Base-by-base conservation (phyloP, 1,140 invertebrate species). In the Drosophila nigromelanica region DNA sequence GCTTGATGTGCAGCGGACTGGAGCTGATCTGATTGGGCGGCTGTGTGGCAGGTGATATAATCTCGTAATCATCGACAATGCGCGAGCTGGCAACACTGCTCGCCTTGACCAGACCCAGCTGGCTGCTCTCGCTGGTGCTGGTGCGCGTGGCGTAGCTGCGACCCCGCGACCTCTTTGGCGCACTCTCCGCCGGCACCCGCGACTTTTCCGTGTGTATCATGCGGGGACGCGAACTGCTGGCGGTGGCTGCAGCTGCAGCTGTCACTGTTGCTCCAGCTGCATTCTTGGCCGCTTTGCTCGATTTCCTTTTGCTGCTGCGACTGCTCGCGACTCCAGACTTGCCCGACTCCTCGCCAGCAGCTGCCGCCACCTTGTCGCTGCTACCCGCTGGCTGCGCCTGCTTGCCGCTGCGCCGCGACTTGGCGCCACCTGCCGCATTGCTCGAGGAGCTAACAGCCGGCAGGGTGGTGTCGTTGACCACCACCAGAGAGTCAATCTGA, bases 121-220 rank as follows among this genome's bases (percentile, higher is more conserved):
- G 64, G 56, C 91, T 92, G 0, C 91, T 92, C 45, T 94, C 93
- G 12, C 93, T 95, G 27, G 61, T 50, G 21, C 12, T 58, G 1
- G 69, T 58, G 63, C 94, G 76, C 2, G 78, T 90, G 0, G 90
- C 55, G 42, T 83, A 78, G 4, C 71, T 77, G 39, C 82, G 82
- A 0, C 92, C 12, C 91, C 93, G 94, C 0, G 94, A 94, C 70
- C 93, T 94, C 43, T 95, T 93, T 6, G 56, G 7, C 12, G 51
- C 93, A 68, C 93, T 93, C 14, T 86, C 92, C 2, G 93, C 92
- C 2, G 94, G 91, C 3, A 94, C 93, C 54, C 93, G 91, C 2
- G 94, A 94, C 76, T 95, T 95, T 83, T 95, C 94, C 0, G 95
- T 96, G 73, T 95, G 95, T 69, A 96, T 96, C 95, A 96, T 96